Base-by-base conservation (phyloP, 1,140 invertebrate genomes). In the Formica selysi region DNA sequence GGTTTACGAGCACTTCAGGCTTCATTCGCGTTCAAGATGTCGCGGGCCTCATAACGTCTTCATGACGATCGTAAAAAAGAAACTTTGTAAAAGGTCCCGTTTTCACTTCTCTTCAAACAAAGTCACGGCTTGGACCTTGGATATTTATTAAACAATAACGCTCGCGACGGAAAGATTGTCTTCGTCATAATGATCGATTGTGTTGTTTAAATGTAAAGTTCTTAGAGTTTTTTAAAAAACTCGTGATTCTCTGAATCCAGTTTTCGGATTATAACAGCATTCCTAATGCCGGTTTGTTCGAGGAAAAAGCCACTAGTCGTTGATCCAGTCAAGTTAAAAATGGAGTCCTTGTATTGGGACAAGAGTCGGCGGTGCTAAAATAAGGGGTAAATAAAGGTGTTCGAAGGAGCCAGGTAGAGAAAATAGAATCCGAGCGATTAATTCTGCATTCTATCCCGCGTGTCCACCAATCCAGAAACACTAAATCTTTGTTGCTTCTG, bases 11-110 rank as follows among this genome's bases (percentile, higher is more conserved):
- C 41, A 51, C 59, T 11, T 51, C 41, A 26, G 29, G 29, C 26
- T 41, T 67, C 38, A 67, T 74, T 81, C 36, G 61, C 13, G 10
- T 61, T 38, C 54, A 11, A 48, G 22, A 26, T 32, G 36, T 44
- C 59, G 29, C 38, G 54, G 5, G 61, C 26, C 19, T 13, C 11
- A 11, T 64, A 38, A 48, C 19, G 41, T 62, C 68, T 87, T 86
- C 85, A 61, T 22, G 61, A 32, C 65, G 22, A 61, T 41, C 54
- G 36, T 87, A 88, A 88, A 87, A 78, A 68, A 19, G 22, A 38
- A n/a, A 4, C 26, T 70, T 26, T 38, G 16, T 59, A 65, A 79
- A 54, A 57, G 22, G 10, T 57, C n/a, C n/a, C 5, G 51, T 71
- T 87, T 86, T 87, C 76, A 83, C 71, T 76, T 54, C 65, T 38